Evolutionary conservation across 2,113 vertebrate genomes (phyloP).

Genomic region (Daphoenositta chrysoptera): DNA sequence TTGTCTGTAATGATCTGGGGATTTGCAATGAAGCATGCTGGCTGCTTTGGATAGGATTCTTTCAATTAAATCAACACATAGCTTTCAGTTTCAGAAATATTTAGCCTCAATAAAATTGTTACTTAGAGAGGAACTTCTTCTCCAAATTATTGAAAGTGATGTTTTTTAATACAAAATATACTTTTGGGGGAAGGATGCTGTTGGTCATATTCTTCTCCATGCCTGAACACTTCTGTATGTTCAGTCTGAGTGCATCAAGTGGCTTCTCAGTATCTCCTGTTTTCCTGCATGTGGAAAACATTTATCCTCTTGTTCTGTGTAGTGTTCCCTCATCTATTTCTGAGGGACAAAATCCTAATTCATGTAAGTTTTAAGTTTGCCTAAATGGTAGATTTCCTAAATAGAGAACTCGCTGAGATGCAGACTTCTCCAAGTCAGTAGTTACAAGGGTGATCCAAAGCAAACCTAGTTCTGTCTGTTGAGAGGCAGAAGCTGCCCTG

Average conservation of each 20-base stretch:
- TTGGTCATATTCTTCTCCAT: neutral
- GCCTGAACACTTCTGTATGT: neutral
- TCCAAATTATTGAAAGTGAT: neutral
- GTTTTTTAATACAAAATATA: neutral
- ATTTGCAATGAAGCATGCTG: neutral
- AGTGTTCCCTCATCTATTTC: neutral
- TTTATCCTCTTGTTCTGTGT: neutral
- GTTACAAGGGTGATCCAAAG: neutral
- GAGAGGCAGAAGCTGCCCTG: neutral
- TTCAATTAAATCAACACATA: neutral
- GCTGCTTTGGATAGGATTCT: neutral
- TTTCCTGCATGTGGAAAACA: neutral
- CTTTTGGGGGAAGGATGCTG: neutral
- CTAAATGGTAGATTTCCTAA: neutral
- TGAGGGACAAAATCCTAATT: neutral
- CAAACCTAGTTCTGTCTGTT: neutral
- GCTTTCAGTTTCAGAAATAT: neutral
- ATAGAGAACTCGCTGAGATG: neutral
- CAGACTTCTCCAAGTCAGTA: neutral
- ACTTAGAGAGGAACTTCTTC: neutral
- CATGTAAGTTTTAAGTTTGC: neutral
- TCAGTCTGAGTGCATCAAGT: accelerated
- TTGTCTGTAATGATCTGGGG: neutral
- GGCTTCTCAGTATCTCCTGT: neutral
- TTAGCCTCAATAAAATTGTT: neutral